Percentiles rank a stretch among this genome's conserved stretches.
Conservation (phyloP, 2,888 invertebrate species). For the Stegophylla sp. region DNA sequence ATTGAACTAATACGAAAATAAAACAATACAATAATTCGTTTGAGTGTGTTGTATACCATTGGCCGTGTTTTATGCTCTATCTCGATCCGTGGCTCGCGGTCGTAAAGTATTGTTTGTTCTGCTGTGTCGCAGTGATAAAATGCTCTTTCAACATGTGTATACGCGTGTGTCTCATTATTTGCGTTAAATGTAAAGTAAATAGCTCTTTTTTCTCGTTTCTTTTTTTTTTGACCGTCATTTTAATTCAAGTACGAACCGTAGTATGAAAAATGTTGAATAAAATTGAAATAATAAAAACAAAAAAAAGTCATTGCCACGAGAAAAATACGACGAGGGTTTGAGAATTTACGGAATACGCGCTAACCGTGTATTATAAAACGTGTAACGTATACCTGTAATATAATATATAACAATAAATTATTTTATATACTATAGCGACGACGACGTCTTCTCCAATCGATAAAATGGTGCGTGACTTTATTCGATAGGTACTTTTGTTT, state of each 20-base stretch:
- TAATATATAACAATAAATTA: too few species aligned
- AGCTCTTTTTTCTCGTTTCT: slow-evolving; percentile 3
- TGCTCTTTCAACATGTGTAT: neutral
- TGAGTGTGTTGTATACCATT: too few species aligned
- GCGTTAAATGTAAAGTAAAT: slow-evolving; percentile 25
- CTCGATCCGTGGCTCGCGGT: neutral
- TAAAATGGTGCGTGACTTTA: slow-evolving; percentile 13
- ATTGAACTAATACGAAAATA: too few species aligned
- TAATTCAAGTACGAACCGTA: neutral
- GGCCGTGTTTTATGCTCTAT: neutral
- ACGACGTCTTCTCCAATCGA: neutral
- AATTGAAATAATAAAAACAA: neutral
- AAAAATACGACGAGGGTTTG: too few species aligned
- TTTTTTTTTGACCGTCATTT: too few species aligned
- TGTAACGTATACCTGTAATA: too few species aligned
- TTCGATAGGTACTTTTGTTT: slow-evolving; percentile 18
- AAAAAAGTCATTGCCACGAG: neutral
- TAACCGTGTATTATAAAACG: too few species aligned
- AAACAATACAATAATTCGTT: too few species aligned
- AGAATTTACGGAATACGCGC: too few species aligned
- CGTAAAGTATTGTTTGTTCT: neutral
- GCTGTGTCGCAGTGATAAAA: neutral
- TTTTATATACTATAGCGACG: too few species aligned
- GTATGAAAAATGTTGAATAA: neutral
- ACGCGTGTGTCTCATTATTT: neutral